Conservation (phyloP, 2,888 invertebrate species). For the Tanaodytes sp. region DNA sequence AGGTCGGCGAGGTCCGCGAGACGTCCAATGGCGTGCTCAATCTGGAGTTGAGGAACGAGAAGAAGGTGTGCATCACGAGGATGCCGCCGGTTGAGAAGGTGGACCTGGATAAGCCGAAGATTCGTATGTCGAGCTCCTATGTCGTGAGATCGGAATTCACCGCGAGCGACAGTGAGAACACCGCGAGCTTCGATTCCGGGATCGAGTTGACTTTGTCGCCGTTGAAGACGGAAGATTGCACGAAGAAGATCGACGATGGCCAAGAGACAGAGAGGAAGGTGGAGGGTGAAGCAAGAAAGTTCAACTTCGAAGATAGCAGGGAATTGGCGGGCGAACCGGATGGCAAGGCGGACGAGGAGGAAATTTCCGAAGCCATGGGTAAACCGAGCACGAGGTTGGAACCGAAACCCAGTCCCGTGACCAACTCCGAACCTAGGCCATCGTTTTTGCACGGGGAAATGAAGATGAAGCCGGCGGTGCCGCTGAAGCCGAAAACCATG, state of each 20-base stretch:
- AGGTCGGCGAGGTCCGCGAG: constrained; percentile 7
- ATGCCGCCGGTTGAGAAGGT: constrained; percentile 64
- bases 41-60: constrained; percentile 51
- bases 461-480: constrained; percentile 79
- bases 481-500: constrained; percentile 81
- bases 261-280: constrained; percentile 60
- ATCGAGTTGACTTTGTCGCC: constrained; percentile 64
- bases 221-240: constrained; percentile 69
- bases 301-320: constrained; percentile 77
- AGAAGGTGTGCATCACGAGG: constrained; percentile 60
- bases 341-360: constrained; percentile 88
- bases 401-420: constrained; percentile 7
- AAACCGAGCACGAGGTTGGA: constrained; percentile 16
- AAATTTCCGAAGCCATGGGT: constrained; percentile 79
- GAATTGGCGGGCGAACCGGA: constrained; percentile 90
- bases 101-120: constrained; percentile 64
- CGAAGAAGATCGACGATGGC: constrained; percentile 45
- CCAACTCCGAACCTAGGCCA: constrained; percentile 76
- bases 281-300: constrained; percentile 61
- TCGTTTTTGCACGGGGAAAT: constrained; percentile 83
- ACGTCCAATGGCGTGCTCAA: constrained; percentile 8
- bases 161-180: constrained; percentile 39
- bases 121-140: constrained; percentile 50
- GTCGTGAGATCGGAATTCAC: constrained; percentile 40
- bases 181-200: constrained; percentile 53